These are phyloP conservation scores for Glyptemys insculpta DNA, from an alignment of 2,797 vertebrate genomes.

Conservation along the genomic window DNA sequence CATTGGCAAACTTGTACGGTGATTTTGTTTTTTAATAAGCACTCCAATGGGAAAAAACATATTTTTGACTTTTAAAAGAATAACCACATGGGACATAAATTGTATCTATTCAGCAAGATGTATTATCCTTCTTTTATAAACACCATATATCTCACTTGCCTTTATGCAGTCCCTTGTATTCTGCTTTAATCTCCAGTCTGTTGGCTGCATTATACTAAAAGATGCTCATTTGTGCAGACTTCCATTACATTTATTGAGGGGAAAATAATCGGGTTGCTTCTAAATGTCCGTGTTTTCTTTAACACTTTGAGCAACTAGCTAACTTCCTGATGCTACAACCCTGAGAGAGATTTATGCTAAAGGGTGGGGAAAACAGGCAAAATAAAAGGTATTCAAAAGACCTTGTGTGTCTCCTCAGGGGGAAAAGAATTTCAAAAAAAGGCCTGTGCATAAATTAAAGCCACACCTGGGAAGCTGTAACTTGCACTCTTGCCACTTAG, in stretches of 20 bases:
- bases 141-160: background rate
- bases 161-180: background rate
- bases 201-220: constrained; percentile 1
- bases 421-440: background rate
- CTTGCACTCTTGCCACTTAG: background rate
- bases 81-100: background rate
- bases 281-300: constrained; percentile 64
- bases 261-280: constrained; percentile 46
- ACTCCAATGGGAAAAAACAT: background rate
- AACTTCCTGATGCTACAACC: constrained; percentile 47
- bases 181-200: background rate
- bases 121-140: background rate
- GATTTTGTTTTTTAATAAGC: background rate
- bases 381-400: constrained; percentile 48
- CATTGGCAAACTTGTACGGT: background rate
- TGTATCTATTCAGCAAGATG: background rate
- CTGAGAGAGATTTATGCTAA: constrained; percentile 20
- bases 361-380: constrained; percentile 34
- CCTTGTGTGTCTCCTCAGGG: background rate
- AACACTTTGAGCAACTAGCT: constrained; percentile 44
- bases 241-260: constrained; percentile 27
- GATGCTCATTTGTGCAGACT: constrained; percentile 40
- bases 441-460: constrained; percentile 33
- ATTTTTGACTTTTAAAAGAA: background rate
- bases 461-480: background rate